Percentiles rank a stretch among this genome's conserved stretches.
These are phyloP conservation scores for Pararge aegeria DNA, from an alignment of 1,140 invertebrate species.

Conservation along the genomic window DNA sequence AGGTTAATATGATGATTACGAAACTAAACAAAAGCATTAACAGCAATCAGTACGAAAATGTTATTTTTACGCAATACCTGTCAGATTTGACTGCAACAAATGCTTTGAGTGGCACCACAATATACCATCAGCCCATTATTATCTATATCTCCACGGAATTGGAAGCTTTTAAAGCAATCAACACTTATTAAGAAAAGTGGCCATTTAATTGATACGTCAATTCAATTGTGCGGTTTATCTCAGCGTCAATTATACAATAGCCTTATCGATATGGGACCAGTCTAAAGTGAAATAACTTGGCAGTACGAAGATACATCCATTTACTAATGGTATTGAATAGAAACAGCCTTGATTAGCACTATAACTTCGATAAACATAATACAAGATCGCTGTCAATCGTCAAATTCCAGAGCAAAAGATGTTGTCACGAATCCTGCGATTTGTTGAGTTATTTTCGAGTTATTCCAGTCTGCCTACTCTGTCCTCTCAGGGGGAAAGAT, in stretches of 20 bases:
- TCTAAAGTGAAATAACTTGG: background rate
- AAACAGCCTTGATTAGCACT: background rate
- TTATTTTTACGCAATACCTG: slow-evolving; percentile 15
- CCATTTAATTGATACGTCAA: slow-evolving; percentile 67
- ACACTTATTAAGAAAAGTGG: slow-evolving; percentile 55
- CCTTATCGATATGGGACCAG: slow-evolving; percentile 34
- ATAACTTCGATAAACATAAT: too few relatives aligned
- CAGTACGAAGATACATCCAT: background rate
- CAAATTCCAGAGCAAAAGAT: too few relatives aligned
- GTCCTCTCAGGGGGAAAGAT: too few relatives aligned
- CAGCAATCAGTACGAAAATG: slow-evolving; percentile 25
- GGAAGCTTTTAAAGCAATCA: slow-evolving; percentile 66
- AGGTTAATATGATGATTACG: too few relatives aligned
- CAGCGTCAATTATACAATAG: slow-evolving; percentile 34
- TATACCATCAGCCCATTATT: slow-evolving; percentile 32
- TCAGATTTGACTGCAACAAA: slow-evolving; percentile 3
- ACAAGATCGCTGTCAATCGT: too few relatives aligned
- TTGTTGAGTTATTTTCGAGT: too few relatives aligned
- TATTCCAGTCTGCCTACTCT: too few relatives aligned
- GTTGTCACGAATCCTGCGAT: too few relatives aligned
- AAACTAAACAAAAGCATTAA: slow-evolving; percentile 16
- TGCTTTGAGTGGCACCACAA: background rate
- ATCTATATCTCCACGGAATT: slow-evolving; percentile 33
- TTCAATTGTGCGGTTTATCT: slow-evolving; percentile 58
- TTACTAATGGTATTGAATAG: background rate